Evolutionary conservation across 1,140 invertebrate genomes (phyloP), one percentile per base, ranked within the genome.

Genomic region (Orius insidiosus): DNA sequence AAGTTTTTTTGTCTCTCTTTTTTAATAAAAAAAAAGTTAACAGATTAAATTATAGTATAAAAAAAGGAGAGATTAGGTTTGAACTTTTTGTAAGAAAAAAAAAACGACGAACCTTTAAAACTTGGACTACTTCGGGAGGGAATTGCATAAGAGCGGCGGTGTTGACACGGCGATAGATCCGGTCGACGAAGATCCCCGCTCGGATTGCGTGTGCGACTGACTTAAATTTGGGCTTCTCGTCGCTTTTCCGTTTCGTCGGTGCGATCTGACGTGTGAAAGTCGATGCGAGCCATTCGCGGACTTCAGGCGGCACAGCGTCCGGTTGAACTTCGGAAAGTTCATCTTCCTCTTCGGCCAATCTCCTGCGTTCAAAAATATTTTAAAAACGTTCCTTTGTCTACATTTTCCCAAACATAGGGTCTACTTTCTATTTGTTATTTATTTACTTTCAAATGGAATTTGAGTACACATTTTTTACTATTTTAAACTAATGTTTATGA

Each of bases 171-270:
- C 90, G 72, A 62, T 93, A 95, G 58, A 95, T 93, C 54, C 87
- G 78, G 63, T 96, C 93, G 52, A 97, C 93, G 68, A 97, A 94
- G 56, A 97, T 94, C 15, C 93, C 93, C 1, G 93, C 92, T 10
- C 93, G 70, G 54, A 97, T 96, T 48, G 90, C 93, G 60, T 97
- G 88, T n/a, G 93, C 93, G 45, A 97, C 93, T 36, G 87, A 89
- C 43, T 86, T 75, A 65, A 96, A 95, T 65, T 82, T 80, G 11
- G 80, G 80, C 58, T 85, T 85, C 59, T 81, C 80, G 59, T 83
- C 85, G 32, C 69, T 76, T 60, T 72, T 78, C 58, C 72, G 72
- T 50, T 74, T 75, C 38, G 73, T 75, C 45, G 76, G 82, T 46
- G 74, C 85, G 63, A 80, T 61, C 60, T 90, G 86, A 48, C 88